Evolutionary conservation across 2,113 vertebrate species (phyloP).

Genomic region (Bolborhynchus lineola): DNA sequence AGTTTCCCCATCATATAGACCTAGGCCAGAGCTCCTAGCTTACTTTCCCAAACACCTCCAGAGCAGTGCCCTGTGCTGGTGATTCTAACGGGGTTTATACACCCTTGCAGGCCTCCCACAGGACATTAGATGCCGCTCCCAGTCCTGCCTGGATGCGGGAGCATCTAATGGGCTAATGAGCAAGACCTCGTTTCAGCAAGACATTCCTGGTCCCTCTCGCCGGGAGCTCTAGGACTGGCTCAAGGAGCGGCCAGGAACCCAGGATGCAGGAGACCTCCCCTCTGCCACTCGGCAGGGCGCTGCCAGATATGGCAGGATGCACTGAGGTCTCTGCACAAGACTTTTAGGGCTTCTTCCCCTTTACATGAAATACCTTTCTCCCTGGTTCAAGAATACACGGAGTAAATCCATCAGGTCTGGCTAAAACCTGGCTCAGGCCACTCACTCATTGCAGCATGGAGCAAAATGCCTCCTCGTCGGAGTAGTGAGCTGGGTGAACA

Average conservation of each 20-base stretch:
- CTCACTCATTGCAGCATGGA: background rate
- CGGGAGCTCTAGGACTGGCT: no score
- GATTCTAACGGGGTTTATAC: background rate
- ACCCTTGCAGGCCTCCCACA: background rate
- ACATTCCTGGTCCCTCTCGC: background rate
- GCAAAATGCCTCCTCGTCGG: background rate
- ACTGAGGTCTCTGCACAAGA: background rate
- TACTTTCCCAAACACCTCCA: background rate
- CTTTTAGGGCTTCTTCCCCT: background rate
- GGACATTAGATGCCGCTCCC: rapidly evolving
- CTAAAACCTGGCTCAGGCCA: background rate
- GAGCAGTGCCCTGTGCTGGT: background rate
- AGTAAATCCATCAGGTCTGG: background rate
- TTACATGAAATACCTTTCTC: background rate
- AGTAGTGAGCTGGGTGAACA: background rate
- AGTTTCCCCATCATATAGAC: background rate
- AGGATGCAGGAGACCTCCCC: background rate
- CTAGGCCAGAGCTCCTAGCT: background rate
- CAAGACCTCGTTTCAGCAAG: no score
- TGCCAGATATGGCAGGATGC: background rate
- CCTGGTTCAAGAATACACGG: slow-evolving; percentile 58
- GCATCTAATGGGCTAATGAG: rapidly evolving
- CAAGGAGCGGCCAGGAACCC: background rate
- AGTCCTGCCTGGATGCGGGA: rapidly evolving
- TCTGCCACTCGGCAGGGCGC: background rate